A percentile compares a stretch with the other conserved stretches of the same genome.
Conservation (phyloP, 2,888 invertebrate genomes). For the Vandiemenella viatica region DNA sequence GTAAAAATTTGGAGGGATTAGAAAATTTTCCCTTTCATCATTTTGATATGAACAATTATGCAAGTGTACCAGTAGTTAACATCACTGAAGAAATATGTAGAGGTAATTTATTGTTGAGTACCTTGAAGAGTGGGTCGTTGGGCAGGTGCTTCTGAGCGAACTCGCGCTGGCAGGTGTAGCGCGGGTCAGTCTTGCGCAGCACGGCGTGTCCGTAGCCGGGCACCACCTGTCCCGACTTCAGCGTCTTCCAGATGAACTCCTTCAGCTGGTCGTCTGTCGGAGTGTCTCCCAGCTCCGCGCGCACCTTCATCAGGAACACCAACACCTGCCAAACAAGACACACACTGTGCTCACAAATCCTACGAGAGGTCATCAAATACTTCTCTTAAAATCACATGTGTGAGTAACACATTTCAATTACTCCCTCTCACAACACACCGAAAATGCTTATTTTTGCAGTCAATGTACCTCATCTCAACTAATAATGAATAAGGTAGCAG, state of each 20-base stretch:
- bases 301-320: slow-evolving; percentile 83
- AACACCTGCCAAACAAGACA: slow-evolving; percentile 51
- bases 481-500: no score
- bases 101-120: no score
- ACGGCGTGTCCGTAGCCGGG: slow-evolving; percentile 96
- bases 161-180: slow-evolving; percentile 86
- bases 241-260: slow-evolving; percentile 94
- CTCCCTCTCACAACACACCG: no score
- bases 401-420: no score
- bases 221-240: slow-evolving; percentile 91
- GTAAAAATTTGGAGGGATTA: no score
- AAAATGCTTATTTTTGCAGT: background rate
- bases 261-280: slow-evolving; percentile 82
- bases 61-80: no score
- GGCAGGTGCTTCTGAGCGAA: slow-evolving; percentile 89
- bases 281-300: slow-evolving; percentile 68
- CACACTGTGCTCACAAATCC: background rate
- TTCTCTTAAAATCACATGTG: no score
- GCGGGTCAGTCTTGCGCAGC: slow-evolving; percentile 83
- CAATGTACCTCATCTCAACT: no score
- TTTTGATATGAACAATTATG: no score
- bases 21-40: no score
- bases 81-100: no score
- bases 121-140: slow-evolving; percentile 78
- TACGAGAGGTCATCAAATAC: no score